These are phyloP conservation scores for Dolomedes plantarius DNA, from an alignment of 2,888 invertebrate genomes.

Conservation along the genomic window DNA sequence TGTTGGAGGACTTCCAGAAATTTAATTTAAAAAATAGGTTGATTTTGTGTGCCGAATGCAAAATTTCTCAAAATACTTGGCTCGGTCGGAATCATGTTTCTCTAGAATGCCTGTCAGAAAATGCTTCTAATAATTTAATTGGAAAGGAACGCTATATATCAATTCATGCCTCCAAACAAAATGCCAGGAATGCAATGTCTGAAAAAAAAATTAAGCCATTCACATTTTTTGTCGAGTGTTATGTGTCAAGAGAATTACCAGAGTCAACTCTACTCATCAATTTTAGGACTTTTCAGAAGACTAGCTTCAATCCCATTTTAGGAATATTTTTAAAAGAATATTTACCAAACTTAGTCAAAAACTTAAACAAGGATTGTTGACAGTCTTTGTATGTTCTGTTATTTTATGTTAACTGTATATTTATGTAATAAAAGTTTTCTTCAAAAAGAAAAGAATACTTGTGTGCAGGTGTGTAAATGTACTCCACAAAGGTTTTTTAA, in stretches of 20 bases:
- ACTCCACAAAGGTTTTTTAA: no score
- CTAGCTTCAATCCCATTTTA: constrained; percentile 32
- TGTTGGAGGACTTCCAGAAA: constrained; percentile 25
- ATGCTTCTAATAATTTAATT: constrained; percentile 4
- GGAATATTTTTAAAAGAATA: constrained; percentile 55
- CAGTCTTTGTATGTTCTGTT: not conserved
- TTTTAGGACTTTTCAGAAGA: constrained; percentile 45
- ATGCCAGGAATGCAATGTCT: not conserved
- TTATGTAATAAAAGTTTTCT: not conserved
- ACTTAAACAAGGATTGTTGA: not conserved
- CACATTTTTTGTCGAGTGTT: constrained; percentile 44
- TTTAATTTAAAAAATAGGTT: constrained; percentile 23
- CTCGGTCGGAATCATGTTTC: constrained; percentile 26
- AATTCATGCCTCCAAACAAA: not conserved
- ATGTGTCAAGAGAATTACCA: not conserved
- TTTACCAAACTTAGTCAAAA: constrained; percentile 28
- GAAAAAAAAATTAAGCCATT: constrained; percentile 29
- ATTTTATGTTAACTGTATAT: constrained; percentile 3
- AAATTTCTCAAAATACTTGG: constrained; percentile 42
- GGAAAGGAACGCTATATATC: constrained; percentile 44
- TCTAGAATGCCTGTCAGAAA: not conserved
- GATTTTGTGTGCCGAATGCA: constrained; percentile 28
- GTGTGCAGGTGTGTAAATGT: no score
- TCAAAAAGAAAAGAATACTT: no score
- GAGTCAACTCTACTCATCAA: constrained; percentile 18